Evolutionary conservation across 2,113 vertebrate species (phyloP).

Genomic region (Turnix velox): DNA sequence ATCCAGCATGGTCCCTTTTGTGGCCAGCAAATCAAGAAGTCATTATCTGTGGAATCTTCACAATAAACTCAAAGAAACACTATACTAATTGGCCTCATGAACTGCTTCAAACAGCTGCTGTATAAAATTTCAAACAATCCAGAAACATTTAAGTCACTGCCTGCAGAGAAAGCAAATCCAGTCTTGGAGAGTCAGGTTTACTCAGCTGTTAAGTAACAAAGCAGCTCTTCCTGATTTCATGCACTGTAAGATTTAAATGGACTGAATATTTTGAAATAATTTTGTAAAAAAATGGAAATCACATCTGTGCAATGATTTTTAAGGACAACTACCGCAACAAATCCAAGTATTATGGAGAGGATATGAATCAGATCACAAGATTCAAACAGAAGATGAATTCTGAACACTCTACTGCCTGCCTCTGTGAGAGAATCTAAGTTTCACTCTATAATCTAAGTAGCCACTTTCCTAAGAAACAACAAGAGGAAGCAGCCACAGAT

Average conservation of each 20-base stretch:
- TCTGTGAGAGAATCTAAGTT: neutral
- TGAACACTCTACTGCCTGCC: neutral
- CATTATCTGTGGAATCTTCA: neutral
- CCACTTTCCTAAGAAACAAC: neutral
- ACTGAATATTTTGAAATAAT: neutral
- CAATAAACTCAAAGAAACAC: neutral
- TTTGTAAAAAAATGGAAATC: neutral
- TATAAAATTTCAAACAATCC: neutral
- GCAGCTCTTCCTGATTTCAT: neutral
- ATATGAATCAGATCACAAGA: neutral
- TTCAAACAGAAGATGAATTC: neutral
- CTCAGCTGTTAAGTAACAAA: neutral
- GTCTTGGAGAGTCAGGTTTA: neutral
- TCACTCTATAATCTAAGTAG: neutral
- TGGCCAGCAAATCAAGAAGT: neutral
- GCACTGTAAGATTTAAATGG: neutral
- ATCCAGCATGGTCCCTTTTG: neutral
- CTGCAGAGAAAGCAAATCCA: neutral
- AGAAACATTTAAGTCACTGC: neutral
- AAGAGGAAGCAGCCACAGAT: neutral
- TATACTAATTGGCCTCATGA: accelerated
- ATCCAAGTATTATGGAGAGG: neutral
- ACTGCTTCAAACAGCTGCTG: neutral
- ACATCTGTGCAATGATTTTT: neutral
- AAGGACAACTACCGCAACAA: neutral